Conservation (phyloP, 2,113 vertebrate species). For the Crocuta crocuta region DNA sequence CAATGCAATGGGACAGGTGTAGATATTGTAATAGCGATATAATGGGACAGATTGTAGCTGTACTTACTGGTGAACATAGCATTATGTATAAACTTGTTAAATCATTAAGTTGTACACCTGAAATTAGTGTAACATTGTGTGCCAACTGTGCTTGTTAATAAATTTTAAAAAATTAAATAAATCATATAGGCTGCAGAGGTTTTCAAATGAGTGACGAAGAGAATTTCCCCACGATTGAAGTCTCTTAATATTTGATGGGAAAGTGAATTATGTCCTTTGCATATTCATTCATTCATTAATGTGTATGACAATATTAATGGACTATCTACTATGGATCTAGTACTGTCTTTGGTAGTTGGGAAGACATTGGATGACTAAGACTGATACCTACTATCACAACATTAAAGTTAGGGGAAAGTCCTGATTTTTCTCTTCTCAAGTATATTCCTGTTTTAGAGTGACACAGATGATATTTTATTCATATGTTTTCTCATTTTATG, state of each 20-base stretch:
- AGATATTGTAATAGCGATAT: neutral
- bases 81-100: neutral
- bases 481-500: constrained; percentile 34
- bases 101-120: neutral
- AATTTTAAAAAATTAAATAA: neutral
- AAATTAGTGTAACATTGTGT: neutral
- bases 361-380: neutral
- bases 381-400: neutral
- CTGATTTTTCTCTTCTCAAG: neutral
- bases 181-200: neutral
- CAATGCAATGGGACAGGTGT: neutral
- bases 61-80: neutral
- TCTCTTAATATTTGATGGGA: neutral
- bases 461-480: neutral
- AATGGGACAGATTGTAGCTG: neutral
- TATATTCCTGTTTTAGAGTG: neutral
- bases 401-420: neutral
- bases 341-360: neutral
- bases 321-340: neutral
- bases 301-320: neutral
- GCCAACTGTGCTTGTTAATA: neutral
- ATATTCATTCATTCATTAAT: neutral
- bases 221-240: neutral
- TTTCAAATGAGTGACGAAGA: neutral
- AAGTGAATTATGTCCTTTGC: neutral